Evolutionary conservation across 2,797 vertebrate species (phyloP), one percentile per base, ranked within the genome.

Genomic region (Dallia pectoralis): DNA sequence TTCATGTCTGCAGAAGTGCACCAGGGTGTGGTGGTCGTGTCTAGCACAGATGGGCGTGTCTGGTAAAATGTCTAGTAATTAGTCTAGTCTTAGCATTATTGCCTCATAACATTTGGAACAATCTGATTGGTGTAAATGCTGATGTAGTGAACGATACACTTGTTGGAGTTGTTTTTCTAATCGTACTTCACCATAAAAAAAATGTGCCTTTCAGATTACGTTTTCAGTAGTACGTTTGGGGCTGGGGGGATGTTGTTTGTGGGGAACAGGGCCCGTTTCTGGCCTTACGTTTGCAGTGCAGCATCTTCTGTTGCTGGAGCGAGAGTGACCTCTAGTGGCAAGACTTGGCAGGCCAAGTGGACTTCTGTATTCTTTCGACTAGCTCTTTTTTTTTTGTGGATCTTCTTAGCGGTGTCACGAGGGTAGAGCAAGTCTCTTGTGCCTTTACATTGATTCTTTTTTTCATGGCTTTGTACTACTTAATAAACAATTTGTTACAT

Each of bases 271-370:
- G 51, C 51, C n/a, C 11, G 61, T 85, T 82, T 78, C 88, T 89
- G 84, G 88, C 82, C 86, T 77, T 74, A 80, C 81, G 81, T 89
- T 91, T 92, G 91, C 89, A 79, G 87, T 90, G 84, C 85, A 79
- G 82, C 81, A 68, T 90, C 47, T 86, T 76, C 77, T 83, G 83
- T 86, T 66, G 80, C 87, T 87, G 80, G 82, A 84, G 82, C 82
- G 79, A 89, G 87, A 91, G 90, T 89, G 90, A 81, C 92, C 91
- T 92, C 93, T 93, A 89, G 89, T 92, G 89, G 85, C 86, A 82
- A 90, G 84, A 93, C 95, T 95, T 96, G 95, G 96, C 95, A 92
- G 96, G 96, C 95, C 95, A 91, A 93, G 95, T 94, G 92, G 71
- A 82, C 75, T 62, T 88, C 86, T 88, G 82, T 87, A 79, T 77